Evolutionary conservation across 1,140 invertebrate genomes (phyloP).

Genomic region (Cheumatopsyche charites): DNA sequence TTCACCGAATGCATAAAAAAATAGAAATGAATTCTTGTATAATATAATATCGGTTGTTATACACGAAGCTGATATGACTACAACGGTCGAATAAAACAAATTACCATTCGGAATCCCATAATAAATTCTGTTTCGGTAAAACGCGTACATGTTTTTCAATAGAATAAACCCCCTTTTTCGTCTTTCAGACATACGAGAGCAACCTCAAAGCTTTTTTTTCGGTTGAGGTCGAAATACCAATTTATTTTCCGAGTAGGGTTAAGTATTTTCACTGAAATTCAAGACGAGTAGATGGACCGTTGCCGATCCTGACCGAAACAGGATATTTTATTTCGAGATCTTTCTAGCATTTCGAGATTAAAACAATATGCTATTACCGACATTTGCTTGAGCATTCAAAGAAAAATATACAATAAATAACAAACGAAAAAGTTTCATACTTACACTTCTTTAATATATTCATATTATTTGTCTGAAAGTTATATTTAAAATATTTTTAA

Average conservation of each 20-base stretch:
- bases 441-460: no score
- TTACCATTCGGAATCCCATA: background rate
- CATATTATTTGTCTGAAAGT: no score
- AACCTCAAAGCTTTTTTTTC: conserved; percentile 23
- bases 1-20: no score
- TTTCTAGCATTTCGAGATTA: background rate
- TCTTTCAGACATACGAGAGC: background rate
- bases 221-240: conserved; percentile 15
- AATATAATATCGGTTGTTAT: no score
- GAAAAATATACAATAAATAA: no score
- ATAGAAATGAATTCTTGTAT: no score
- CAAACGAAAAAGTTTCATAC: no score
- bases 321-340: conserved; percentile 19
- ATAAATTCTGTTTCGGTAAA: conserved; percentile 20
- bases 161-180: background rate
- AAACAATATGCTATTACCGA: background rate
- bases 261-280: conserved; percentile 26
- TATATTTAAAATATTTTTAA: no score
- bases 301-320: background rate
- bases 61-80: no score
- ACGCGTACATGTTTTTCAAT: conserved; percentile 23
- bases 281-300: background rate
- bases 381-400: no score
- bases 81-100: conserved; percentile 1
- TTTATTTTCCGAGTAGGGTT: conserved; percentile 25